Evolutionary conservation across 2,797 vertebrate genomes (phyloP), one percentile per base, ranked within the genome.

Genomic region (Falco naumanni): DNA sequence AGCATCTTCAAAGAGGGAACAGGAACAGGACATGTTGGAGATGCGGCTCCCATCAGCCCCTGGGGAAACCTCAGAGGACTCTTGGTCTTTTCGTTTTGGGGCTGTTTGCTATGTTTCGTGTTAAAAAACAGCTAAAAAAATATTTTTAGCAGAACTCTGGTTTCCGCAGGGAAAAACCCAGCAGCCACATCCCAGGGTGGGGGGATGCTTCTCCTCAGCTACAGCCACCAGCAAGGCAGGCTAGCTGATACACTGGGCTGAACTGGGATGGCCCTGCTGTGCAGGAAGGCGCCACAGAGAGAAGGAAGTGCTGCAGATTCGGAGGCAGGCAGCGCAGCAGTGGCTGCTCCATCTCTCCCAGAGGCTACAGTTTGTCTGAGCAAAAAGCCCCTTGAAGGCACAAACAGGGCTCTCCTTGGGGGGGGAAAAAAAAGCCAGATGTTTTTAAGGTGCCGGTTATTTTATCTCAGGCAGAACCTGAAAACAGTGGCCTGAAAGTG

Each of bases 401-500:
- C 0, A 1, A 63, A 41, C 17, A 10, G 17, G 28, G 41, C 11
- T 56, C 13, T 25, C 3, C 4, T 10, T 4, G 57, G 26, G 39
- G 57, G 26, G 45, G 18, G 6, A 10, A n/a, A 17, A 59, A 33
- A 71, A 28, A 1, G 3, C 3, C 0, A 0, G 33, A 5, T 3
- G 0, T 48, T 45, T 65, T 48, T 13, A 16, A 28, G 22, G 22
- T 25, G 6, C 7, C 29, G 64, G 22, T 41, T 34, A 29, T 19
- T 70, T 33, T n/a, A 19, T 48, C 75, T 45, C 2, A 0, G 18
- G 28, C 11, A 61, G 19, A 37, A 51, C 11, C 9, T 19, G 31
- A 10, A 43, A 70, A 19, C 16, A 3, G 26, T 2, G 41, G 10
- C 22, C 24, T 59, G 2, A 3, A 43, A 16, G 61, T 5, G 31